Evolutionary conservation across 92 coral and sea anemone genomes (phyloP), one percentile per base, ranked within the genome.

Genomic region (Epizoanthus ramosus): DNA sequence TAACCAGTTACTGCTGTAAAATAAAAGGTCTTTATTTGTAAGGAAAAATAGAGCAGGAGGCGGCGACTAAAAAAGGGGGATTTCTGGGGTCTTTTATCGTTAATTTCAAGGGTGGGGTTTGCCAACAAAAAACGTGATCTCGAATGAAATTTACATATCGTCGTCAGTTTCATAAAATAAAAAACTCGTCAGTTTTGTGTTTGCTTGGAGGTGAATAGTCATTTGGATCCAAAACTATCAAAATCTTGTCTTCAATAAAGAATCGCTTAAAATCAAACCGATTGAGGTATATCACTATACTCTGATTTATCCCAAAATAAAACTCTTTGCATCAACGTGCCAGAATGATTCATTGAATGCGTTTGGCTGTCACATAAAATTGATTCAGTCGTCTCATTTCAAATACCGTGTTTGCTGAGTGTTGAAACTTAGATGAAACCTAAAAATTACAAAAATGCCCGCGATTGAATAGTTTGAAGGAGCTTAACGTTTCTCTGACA

Each of bases 51-150:
- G 21, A 41, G 71, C 61, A 77, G 71, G 59, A n/a, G 71, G 41
- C 17, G 5, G 52, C 25, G 39, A 21, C 22, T 22, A 60, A 19
- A 39, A n/a, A 35, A 35, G 21, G 82, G 70, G 82, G 82, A 77
- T 77, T 77, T 77, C 82, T 77, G 43, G 59, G 65, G 19, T 21
- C 50, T 73, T 67, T 28, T 63, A 43, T 45, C 43, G 71, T 71
- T 23, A 47, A 60, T 57, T 81, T 81, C 80, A 45, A 70, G 87
- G 87, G 73, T 84, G 71, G 80, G 87, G 59, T 73, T 73, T 73
- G 71, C 37, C 63, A 63, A 77, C 82, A 61, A 63, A 74, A 76
- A 77, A 77, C 82, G 82, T 77, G 82, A 77, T 77, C 82, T 63
- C 57, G 71, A 77, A 5, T 33, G 82, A 77, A 77, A 77, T 77